These are phyloP conservation scores for Timandra comae DNA, from an alignment of 2,888 invertebrate species.

Conservation along the genomic window DNA sequence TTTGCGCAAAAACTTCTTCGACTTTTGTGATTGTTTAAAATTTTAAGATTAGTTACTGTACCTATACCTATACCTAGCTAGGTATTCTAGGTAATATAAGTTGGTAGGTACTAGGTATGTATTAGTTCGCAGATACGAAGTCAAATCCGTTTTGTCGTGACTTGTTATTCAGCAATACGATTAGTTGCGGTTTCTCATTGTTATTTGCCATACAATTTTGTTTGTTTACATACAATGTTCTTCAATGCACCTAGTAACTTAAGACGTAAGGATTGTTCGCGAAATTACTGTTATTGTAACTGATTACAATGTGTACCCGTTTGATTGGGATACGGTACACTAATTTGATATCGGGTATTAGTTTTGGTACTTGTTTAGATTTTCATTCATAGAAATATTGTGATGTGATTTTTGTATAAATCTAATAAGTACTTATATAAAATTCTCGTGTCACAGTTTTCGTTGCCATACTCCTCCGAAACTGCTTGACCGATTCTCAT, in stretches of 20 bases:
- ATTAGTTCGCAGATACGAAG: no score
- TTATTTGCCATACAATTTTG: conserved; percentile 23
- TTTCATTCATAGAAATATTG: no score
- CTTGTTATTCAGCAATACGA: conserved; percentile 15
- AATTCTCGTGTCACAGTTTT: no score
- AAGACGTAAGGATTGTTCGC: neutral
- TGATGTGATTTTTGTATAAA: no score
- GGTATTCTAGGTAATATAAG: neutral
- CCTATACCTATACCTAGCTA: neutral
- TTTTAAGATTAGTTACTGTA: neutral
- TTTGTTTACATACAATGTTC: conserved; percentile 19
- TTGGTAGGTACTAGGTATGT: neutral
- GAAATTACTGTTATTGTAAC: conserved; percentile 14
- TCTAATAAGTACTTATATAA: no score
- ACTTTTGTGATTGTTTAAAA: no score
- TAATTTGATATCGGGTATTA: no score
- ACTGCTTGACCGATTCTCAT: no score
- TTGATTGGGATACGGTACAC: neutral
- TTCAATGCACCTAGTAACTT: neutral
- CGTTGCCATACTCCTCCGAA: no score
- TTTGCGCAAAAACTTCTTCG: no score
- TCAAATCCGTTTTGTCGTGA: no score
- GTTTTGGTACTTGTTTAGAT: no score
- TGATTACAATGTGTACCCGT: conserved; percentile 6
- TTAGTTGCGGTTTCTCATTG: conserved; percentile 26